Percentiles rank a stretch among this genome's conserved stretches.
Conservation (phyloP, 2,888 invertebrate species). For the Antitype chi region DNA sequence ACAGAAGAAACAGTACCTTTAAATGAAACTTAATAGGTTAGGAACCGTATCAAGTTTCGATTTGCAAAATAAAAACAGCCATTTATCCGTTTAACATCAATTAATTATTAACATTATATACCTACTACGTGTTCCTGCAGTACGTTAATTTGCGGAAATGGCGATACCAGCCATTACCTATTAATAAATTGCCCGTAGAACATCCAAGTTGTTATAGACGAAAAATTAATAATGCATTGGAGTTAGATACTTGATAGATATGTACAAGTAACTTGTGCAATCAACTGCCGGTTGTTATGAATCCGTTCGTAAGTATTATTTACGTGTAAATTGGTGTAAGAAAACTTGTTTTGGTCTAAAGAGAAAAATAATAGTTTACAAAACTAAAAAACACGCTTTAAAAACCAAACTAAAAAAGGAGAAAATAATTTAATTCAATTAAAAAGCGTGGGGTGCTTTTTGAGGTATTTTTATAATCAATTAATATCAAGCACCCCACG, state of each 20-base stretch:
- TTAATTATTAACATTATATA: slow-evolving; percentile 16
- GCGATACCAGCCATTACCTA: slow-evolving; percentile 34
- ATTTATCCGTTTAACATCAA: slow-evolving; percentile 26
- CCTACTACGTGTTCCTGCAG: slow-evolving; percentile 22
- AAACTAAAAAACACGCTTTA: no score
- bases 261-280: slow-evolving; percentile 51
- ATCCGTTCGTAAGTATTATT: slow-evolving; percentile 41
- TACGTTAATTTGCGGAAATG: slow-evolving; percentile 50
- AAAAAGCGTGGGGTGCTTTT: no score
- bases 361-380: no score
- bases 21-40: not conserved
- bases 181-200: slow-evolving; percentile 47
- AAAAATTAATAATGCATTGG: slow-evolving; percentile 51
- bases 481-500: no score
- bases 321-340: slow-evolving; percentile 4
- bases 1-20: not conserved
- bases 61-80: not conserved
- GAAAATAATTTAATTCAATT: no score
- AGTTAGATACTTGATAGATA: slow-evolving; percentile 37
- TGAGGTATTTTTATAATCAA: no score
- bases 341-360: not conserved
- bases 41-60: not conserved
- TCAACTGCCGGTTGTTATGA: slow-evolving; percentile 53
- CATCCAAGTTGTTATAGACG: slow-evolving; percentile 42
- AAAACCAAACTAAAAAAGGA: no score